Percentiles rank a stretch among this genome's conserved stretches.
Conservation (phyloP, 2,888 invertebrate genomes). For the Oligia fasciuncula region DNA sequence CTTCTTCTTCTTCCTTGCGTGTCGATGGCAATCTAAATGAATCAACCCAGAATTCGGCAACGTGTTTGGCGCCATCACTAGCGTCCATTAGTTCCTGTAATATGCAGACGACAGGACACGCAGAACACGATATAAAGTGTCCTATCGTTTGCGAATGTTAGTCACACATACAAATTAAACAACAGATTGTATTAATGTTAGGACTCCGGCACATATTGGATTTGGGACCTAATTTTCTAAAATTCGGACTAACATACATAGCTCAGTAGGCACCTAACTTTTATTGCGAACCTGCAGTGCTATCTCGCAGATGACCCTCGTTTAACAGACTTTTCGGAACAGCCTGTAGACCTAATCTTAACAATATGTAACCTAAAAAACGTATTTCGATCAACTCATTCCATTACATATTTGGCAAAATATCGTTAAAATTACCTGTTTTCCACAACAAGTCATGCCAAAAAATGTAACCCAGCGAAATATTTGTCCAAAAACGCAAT, state of each 20-base stretch:
- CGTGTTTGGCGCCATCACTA: not conserved
- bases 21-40: not conserved
- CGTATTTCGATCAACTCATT: not conserved
- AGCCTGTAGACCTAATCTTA: not conserved
- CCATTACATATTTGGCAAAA: not conserved
- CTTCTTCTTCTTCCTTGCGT: not conserved
- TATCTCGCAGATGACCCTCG: not conserved
- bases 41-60: not conserved
- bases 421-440: not conserved
- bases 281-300: conserved; percentile 6
- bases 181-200: conserved; percentile 27
- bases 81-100: not conserved
- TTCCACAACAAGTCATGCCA: not conserved
- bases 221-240: conserved; percentile 5
- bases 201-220: not conserved
- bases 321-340: not conserved
- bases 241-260: not conserved
- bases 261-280: conserved; percentile 1
- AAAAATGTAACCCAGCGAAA: conserved; percentile 5
- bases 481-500: conserved; percentile 45
- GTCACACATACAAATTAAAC: conserved; percentile 8
- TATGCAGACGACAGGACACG: not conserved
- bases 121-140: not conserved
- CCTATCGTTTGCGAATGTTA: not conserved
- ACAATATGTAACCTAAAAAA: not conserved